Evolutionary conservation across 2,888 invertebrate genomes (phyloP).

Genomic region (Byasa hedistus): DNA sequence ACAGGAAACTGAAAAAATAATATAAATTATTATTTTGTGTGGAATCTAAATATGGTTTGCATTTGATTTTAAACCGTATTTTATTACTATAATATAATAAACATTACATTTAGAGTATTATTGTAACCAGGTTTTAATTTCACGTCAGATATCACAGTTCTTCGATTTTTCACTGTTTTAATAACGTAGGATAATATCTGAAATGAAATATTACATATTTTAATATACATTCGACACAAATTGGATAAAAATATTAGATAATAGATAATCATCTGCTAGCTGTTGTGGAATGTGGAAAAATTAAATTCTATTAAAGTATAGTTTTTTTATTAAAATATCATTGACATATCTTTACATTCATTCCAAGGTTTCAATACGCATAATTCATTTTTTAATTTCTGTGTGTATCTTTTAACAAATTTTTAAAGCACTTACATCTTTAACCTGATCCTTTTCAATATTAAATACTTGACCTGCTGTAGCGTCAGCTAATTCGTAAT

Average conservation of each 20-base stretch:
- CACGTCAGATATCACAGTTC: constrained; percentile 1
- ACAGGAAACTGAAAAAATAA: constrained; percentile 45
- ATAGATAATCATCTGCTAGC: no score
- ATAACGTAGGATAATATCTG: constrained; percentile 21
- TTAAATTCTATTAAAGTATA: no score
- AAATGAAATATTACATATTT: neutral
- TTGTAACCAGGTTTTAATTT: constrained; percentile 20
- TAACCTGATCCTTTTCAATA: constrained; percentile 44
- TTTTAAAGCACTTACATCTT: constrained; percentile 43
- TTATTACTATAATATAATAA: constrained; percentile 21
- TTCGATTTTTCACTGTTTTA: constrained; percentile 4
- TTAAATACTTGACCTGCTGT: constrained; percentile 56
- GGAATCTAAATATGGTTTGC: neutral
- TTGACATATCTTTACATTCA: neutral
- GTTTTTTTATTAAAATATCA: neutral
- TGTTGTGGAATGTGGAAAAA: no score
- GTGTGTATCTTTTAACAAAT: neutral
- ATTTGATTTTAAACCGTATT: no score
- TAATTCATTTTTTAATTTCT: neutral
- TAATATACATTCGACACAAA: neutral
- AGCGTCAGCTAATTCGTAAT: constrained; percentile 45
- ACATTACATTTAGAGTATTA: constrained; percentile 11
- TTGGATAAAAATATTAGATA: no score
- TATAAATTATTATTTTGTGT: neutral
- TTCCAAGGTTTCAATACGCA: neutral